phyloP scores from a whole-genome alignment of 1,140 invertebrate genomes.

The Ectropis grisescens region DNA sequence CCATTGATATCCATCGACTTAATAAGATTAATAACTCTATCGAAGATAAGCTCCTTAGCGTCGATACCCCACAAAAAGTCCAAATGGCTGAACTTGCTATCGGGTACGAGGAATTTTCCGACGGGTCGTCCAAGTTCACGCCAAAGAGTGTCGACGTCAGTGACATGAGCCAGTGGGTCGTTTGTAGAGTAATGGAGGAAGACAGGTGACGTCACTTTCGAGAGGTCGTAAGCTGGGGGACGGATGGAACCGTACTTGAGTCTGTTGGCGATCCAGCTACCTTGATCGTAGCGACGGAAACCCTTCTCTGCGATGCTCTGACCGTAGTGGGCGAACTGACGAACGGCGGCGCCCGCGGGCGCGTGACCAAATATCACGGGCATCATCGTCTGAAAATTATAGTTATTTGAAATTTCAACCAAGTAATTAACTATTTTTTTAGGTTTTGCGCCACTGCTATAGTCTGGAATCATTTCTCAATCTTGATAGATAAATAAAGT shows the following conservation, averaged over 20 bases:
- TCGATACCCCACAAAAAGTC: constrained; percentile 73
- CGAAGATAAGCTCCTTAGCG: constrained; percentile 55
- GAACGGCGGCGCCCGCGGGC: constrained; percentile 87
- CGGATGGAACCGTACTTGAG: constrained; percentile 57
- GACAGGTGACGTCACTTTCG: constrained; percentile 74
- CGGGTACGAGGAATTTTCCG: constrained; percentile 62
- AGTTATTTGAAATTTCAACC: too few relatives aligned
- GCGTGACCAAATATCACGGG: constrained; percentile 83
- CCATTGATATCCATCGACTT: constrained; percentile 19
- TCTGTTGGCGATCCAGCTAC: constrained; percentile 70
- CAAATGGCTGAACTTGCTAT: constrained; percentile 69
- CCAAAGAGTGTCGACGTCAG: constrained; percentile 72
- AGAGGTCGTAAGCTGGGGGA: constrained; percentile 74
- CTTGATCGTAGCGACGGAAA: constrained; percentile 78
- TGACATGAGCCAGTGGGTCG: constrained; percentile 77
- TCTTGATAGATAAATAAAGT: too few relatives aligned
- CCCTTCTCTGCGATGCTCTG: constrained; percentile 75
- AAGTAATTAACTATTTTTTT: too few relatives aligned
- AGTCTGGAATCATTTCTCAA: too few relatives aligned
- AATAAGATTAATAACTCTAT: constrained; percentile 53
- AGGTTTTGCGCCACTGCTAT: too few relatives aligned
- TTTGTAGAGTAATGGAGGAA: constrained; percentile 80
- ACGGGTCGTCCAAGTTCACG: constrained; percentile 70
- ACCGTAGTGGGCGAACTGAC: constrained; percentile 83
- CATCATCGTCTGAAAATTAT: constrained; percentile 76